These are phyloP conservation scores for Meiosimyza platycephala DNA, from an alignment of 2,888 invertebrate species.

Conservation along the genomic window DNA sequence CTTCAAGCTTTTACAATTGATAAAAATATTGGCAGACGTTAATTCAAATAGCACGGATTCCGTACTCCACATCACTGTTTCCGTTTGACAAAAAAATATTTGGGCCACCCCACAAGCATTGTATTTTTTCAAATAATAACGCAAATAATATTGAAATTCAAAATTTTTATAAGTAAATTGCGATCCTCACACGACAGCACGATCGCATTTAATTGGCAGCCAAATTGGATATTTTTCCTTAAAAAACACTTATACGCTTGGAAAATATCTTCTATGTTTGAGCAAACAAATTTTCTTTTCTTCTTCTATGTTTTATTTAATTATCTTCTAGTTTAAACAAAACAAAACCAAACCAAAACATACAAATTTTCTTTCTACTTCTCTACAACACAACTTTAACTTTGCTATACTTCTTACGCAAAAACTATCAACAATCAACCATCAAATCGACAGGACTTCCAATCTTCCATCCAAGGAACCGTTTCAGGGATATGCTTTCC, in stretches of 20 bases:
- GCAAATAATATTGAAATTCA: too few species aligned
- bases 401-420: slow-evolving; percentile 39
- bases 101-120: too few species aligned
- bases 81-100: too few species aligned
- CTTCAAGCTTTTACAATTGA: too few species aligned
- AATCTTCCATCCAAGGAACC: slow-evolving; percentile 75
- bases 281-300: slow-evolving; percentile 49
- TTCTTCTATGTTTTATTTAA: slow-evolving; percentile 49
- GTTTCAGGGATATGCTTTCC: slow-evolving; percentile 77
- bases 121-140: too few species aligned
- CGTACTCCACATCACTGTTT: too few species aligned
- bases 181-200: too few species aligned
- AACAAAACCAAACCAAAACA: slow-evolving; percentile 43
- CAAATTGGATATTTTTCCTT: slow-evolving; percentile 53
- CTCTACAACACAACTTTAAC: slow-evolving; percentile 32
- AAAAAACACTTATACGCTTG: slow-evolving; percentile 57
- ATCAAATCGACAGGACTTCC: slow-evolving; percentile 72
- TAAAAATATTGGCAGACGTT: too few species aligned
- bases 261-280: slow-evolving; percentile 52
- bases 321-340: slow-evolving; percentile 59
- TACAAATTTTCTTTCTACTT: slow-evolving; percentile 45
- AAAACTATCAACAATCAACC: slow-evolving; percentile 43
- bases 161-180: too few species aligned
- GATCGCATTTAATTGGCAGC: too few species aligned
- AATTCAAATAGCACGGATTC: too few species aligned